These are phyloP conservation scores for Thaumetopoea pityocampa DNA, from an alignment of 1,140 invertebrate genomes.

Conservation along the genomic window DNA sequence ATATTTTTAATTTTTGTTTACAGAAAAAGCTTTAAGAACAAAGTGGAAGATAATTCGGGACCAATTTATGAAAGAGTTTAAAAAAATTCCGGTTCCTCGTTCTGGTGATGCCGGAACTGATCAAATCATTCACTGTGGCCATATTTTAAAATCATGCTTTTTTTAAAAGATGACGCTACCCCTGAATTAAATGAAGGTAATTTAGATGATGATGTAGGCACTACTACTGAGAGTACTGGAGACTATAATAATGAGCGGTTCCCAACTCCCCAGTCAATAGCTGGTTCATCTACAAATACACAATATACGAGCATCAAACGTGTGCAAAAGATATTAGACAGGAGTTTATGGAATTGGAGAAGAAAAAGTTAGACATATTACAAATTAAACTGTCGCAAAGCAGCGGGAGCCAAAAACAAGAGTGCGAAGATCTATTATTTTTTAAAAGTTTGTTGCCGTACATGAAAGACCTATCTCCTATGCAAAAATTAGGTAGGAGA, in stretches of 20 bases:
- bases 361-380: constrained; percentile 24
- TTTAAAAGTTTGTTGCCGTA: constrained; percentile 19
- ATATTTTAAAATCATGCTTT: constrained; percentile 9
- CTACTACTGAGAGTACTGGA: constrained; percentile 1
- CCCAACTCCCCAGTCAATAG: constrained; percentile 20
- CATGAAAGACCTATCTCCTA: constrained; percentile 19
- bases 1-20: constrained; percentile 2
- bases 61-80: constrained; percentile 9
- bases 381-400: constrained; percentile 24
- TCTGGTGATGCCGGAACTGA: constrained; percentile 10
- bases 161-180: constrained; percentile 7
- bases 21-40: constrained; percentile 2
- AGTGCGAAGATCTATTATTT: constrained; percentile 22
- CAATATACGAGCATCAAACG: constrained; percentile 23
- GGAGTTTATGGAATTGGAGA: constrained; percentile 25
- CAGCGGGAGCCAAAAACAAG: constrained; percentile 18
- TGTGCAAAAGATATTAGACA: constrained; percentile 24
- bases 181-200: constrained; percentile 7
- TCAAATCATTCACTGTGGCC: constrained; percentile 9
- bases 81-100: constrained; percentile 9
- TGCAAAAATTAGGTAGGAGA: constrained; percentile 17
- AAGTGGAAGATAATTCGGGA: constrained; percentile 5
- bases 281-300: constrained; percentile 21
- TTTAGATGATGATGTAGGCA: constrained; percentile 9
- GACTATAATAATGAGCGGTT: constrained; percentile 7